These are phyloP conservation scores for Nomada goodeniana DNA, from an alignment of 2,888 invertebrate genomes.

Conservation along the genomic window DNA sequence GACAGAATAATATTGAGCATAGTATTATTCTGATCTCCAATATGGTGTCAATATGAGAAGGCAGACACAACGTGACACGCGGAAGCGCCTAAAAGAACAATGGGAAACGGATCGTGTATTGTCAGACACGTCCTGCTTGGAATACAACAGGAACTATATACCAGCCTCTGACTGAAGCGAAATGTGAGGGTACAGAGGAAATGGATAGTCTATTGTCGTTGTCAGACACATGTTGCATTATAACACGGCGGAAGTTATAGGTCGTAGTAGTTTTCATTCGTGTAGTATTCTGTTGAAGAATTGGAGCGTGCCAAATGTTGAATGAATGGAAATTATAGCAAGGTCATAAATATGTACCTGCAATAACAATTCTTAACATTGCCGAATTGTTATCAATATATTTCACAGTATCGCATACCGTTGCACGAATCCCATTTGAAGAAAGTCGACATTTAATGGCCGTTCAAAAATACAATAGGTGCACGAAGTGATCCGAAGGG, in stretches of 20 bases:
- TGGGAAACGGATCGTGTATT: conserved; percentile 10
- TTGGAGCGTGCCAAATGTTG: neutral
- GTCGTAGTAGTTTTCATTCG: neutral
- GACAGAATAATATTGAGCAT: neutral
- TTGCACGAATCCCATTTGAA: no score
- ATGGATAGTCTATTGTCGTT: conserved; percentile 11
- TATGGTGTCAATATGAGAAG: neutral
- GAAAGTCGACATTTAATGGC: no score
- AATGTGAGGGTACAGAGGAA: conserved; percentile 15
- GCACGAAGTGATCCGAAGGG: no score
- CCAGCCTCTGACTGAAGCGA: neutral
- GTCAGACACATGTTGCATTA: conserved; percentile 16
- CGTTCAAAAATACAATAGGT: no score
- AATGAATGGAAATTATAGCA: no score
- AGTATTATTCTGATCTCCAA: neutral
- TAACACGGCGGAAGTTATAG: neutral
- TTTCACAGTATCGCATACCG: no score
- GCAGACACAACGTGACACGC: neutral
- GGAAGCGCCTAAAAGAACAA: conserved; percentile 11
- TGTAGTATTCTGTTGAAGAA: no score
- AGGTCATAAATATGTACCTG: no score
- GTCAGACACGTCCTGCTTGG: conserved; percentile 12
- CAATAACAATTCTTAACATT: no score
- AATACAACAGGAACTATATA: neutral
- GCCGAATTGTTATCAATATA: no score